Conservation (phyloP, 2,888 invertebrate genomes). For the Drosophila neonasuta region DNA sequence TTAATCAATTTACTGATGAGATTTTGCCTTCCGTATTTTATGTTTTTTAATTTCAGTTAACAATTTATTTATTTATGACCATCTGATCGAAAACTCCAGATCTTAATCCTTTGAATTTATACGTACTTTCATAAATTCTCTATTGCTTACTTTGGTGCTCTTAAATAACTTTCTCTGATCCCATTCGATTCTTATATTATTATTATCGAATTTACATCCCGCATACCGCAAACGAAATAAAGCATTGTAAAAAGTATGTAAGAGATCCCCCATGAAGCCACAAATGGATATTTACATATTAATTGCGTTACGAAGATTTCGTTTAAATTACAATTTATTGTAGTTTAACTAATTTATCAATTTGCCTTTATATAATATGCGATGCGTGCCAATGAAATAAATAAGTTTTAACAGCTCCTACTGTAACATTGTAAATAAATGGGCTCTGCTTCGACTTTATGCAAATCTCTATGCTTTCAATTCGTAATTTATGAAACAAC, state of each 20-base stretch:
- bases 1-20: background rate
- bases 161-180: background rate
- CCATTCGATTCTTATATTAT: background rate
- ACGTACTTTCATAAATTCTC: too few relatives aligned
- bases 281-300: constrained; percentile 51
- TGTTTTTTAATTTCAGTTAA: background rate
- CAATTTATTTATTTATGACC: background rate
- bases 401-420: constrained; percentile 64
- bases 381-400: constrained; percentile 51
- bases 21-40: background rate
- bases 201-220: constrained; percentile 4
- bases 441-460: constrained; percentile 39
- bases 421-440: constrained; percentile 39
- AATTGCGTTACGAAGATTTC: constrained; percentile 49
- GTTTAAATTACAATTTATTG: constrained; percentile 63
- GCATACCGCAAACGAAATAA: constrained; percentile 4
- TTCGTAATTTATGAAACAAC: constrained; percentile 58
- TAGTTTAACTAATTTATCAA: constrained; percentile 64
- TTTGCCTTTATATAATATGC: constrained; percentile 35
- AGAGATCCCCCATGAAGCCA: constrained; percentile 22
- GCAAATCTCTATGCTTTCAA: constrained; percentile 60
- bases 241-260: constrained; percentile 6
- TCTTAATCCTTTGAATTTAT: background rate
- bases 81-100: background rate
- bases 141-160: background rate